Evolutionary conservation across 2,113 vertebrate genomes (phyloP), one percentile per base, ranked within the genome.

Genomic region (Labeo catla): DNA sequence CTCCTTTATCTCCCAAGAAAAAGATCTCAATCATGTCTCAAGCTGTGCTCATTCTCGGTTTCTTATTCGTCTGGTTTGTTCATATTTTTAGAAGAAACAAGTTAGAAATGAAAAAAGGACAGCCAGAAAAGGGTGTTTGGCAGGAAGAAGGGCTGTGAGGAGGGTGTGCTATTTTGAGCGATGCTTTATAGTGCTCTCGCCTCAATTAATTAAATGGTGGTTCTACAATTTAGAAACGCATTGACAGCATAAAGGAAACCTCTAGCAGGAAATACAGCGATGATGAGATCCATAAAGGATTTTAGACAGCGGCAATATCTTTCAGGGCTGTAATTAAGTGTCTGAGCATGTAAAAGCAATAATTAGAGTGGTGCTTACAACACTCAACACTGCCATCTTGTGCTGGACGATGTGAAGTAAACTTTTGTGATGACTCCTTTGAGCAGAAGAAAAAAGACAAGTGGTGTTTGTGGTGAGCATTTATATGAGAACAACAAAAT

Each of bases 311-410:
- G 89, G 90, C 88, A 91, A 89, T 87, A 87, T 91, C 89, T 88
- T 91, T 85, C 70, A 91, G 86, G 84, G 68, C 87, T 84, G 79
- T 88, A 89, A 92, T 92, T 89, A 91, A 89, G 89, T 80, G 88
- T 45, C 36, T 28, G 39, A 65, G 43, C n/a, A 49, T 65, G 79
- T 66, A 49, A 65, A 81, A 81, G 79, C n/a, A 81, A 49, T 65
- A 68, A 68, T 63, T 57, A 16, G 47, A 49, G 76, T 28, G 28
- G 9, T 8, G 13, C 61, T 90, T 84, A 23, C 13, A 87, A 85
- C 90, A 88, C 88, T 92, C 90, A 87, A 76, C 87, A 90, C 85
- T 91, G 90, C 86, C 94, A 93, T 91, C 94, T 93, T 90, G 92
- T 93, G 94, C 63, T 6, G 6, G 45, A 23, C 6, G 7, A 0